Base-by-base conservation (phyloP, 1,140 invertebrate species). In the Drosophila persimilis region DNA sequence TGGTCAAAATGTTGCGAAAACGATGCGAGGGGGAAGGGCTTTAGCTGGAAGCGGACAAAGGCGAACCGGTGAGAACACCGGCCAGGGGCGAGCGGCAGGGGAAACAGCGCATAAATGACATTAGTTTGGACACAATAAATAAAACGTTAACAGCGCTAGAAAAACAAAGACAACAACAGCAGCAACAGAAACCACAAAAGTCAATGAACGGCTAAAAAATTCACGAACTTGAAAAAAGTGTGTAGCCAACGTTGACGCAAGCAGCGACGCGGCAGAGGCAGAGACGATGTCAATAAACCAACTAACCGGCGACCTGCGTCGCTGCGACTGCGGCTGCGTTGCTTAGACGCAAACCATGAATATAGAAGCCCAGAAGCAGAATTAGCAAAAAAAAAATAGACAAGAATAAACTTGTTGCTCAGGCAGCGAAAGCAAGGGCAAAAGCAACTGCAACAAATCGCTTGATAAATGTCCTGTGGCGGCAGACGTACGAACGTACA, bases 161-260 rank as follows among this genome's bases (percentile, higher is more conserved):
- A 69, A 56, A 44, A 39, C 56, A 76, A 47, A 56, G 11, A 39
- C 11, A 39, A 13, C 3, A 13, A 13, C 35, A 39, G 2, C 35
- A 39, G 35, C 35, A 39, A 11, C 8, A 35, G 31, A 35, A 57
- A 29, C 59, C 53, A n/a, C 64, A 70, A 83, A 73, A 88, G 83
- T 88, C 83, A 88, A 88, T 78, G 83, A 83, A 88, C 83, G 84
- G 79, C 84, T 88, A 88, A 88, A 69, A 83, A 89, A 89, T 89
- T 79, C 83, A 88, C 78, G 79, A 88, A 89, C 83, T 89, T 88
- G 83, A 81, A 88, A 77, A 75, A 77, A 66, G 77, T 69, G 63
- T 69, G 60, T 70, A 55, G 54, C 55, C 44, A 69, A 72, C 57
- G 47, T 24, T 35, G 39, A 48, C 54, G 54, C 17, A 26, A 26